Percentiles rank a stretch among this genome's conserved stretches.
These are phyloP conservation scores for Lutraria lutraria DNA, from an alignment of 2,888 invertebrate genomes.

Conservation along the genomic window DNA sequence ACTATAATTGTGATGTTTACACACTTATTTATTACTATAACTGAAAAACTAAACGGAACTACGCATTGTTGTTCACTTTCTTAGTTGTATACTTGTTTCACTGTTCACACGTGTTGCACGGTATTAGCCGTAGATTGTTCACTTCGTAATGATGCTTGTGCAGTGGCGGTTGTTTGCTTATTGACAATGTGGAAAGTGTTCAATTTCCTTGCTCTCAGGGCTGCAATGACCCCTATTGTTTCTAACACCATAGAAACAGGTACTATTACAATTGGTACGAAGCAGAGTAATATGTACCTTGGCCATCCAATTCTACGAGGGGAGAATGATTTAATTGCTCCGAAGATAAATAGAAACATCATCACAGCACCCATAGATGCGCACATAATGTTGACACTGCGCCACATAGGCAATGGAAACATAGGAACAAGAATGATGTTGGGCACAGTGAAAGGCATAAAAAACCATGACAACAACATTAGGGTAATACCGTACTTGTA, in stretches of 20 bases:
- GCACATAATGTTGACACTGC: slow-evolving; percentile 67
- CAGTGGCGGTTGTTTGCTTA: slow-evolving; percentile 68
- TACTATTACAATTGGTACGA: slow-evolving; percentile 69
- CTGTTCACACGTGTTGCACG: slow-evolving; percentile 56
- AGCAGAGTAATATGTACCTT: slow-evolving; percentile 70
- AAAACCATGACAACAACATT: slow-evolving; percentile 76
- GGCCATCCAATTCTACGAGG: slow-evolving; percentile 71
- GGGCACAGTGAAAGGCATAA: slow-evolving; percentile 77
- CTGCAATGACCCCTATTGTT: slow-evolving; percentile 74
- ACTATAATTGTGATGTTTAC: no score
- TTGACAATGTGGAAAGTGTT: slow-evolving; percentile 78
- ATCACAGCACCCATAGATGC: slow-evolving; percentile 76
- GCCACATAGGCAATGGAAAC: slow-evolving; percentile 76
- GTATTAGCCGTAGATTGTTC: slow-evolving; percentile 51
- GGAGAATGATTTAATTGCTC: slow-evolving; percentile 79
- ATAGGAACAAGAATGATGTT: slow-evolving; percentile 74
- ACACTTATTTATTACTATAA: no score
- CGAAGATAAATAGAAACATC: slow-evolving; percentile 78
- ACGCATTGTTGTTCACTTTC: no score
- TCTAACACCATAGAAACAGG: slow-evolving; percentile 76
- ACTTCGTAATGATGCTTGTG: slow-evolving; percentile 33
- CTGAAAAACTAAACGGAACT: no score
- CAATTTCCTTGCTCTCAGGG: slow-evolving; percentile 68
- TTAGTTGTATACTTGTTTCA: no score
- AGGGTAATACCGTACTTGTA: slow-evolving; percentile 78